These are phyloP conservation scores for Oophaga pumilio DNA, from an alignment of 2,113 vertebrate genomes.

Conservation along the genomic window DNA sequence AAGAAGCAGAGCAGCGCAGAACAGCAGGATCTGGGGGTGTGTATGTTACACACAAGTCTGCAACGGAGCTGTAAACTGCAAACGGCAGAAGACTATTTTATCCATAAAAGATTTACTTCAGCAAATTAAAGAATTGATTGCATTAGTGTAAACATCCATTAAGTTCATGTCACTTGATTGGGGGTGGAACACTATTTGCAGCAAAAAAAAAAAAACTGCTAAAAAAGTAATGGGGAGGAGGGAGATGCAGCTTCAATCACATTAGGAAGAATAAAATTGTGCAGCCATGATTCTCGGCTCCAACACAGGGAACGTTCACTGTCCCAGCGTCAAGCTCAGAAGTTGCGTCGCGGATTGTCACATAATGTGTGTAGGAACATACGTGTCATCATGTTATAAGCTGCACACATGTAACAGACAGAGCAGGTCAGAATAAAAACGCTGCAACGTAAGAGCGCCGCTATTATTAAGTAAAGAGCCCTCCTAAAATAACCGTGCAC, in stretches of 20 bases:
- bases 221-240: too few species aligned
- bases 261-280: too few species aligned
- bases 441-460: not conserved
- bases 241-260: too few species aligned
- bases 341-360: not conserved
- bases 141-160: not conserved
- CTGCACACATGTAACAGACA: not conserved
- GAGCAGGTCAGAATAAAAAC: not conserved
- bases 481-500: conserved; percentile 12
- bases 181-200: too few species aligned
- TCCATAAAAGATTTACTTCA: too few species aligned
- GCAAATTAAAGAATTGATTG: not conserved
- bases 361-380: not conserved
- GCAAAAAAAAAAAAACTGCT: too few species aligned
- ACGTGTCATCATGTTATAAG: not conserved
- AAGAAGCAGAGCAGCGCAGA: not conserved
- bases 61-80: not conserved
- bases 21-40: not conserved
- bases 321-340: not conserved
- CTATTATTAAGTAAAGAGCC: not conserved
- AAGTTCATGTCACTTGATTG: too few species aligned
- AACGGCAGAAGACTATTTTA: too few species aligned
- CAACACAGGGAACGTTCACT: too few species aligned
- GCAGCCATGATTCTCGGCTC: too few species aligned
- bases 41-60: not conserved